Conservation (phyloP, 2,113 vertebrate genomes). For the Zapus hudsonius region DNA sequence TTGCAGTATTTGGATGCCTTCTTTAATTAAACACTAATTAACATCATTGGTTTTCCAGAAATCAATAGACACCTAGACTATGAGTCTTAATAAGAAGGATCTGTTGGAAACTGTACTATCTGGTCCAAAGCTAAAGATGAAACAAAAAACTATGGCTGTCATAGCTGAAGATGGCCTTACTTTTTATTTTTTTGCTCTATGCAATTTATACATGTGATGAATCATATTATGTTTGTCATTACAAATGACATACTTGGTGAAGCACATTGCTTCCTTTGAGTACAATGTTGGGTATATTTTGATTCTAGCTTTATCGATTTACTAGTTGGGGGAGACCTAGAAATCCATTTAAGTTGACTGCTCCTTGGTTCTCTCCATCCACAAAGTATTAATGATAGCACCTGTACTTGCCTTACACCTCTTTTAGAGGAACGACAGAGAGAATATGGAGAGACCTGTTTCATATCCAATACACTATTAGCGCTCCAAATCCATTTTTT, state of each 20-base stretch:
- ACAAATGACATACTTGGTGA: background rate
- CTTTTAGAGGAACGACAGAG: background rate
- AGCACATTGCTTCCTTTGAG: background rate
- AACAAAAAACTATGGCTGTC: background rate
- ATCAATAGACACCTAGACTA: background rate
- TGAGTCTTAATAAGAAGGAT: background rate
- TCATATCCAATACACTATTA: background rate
- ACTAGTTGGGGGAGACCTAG: background rate
- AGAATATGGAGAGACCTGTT: background rate
- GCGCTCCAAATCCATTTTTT: background rate
- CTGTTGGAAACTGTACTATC: background rate
- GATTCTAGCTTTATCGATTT: background rate
- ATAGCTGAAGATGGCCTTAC: accelerated
- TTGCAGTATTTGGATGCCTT: background rate
- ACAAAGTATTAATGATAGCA: background rate
- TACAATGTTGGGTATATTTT: background rate
- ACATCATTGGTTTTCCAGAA: background rate
- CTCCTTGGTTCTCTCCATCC: background rate
- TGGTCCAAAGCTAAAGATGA: background rate
- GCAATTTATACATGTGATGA: too few species aligned
- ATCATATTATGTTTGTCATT: background rate
- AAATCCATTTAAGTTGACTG: background rate
- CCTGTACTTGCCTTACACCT: background rate
- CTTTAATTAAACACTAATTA: background rate
- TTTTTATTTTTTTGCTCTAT: background rate